Evolutionary conservation across 2,113 vertebrate genomes (phyloP).

Genomic region (Tachysurus fulvidraco): DNA sequence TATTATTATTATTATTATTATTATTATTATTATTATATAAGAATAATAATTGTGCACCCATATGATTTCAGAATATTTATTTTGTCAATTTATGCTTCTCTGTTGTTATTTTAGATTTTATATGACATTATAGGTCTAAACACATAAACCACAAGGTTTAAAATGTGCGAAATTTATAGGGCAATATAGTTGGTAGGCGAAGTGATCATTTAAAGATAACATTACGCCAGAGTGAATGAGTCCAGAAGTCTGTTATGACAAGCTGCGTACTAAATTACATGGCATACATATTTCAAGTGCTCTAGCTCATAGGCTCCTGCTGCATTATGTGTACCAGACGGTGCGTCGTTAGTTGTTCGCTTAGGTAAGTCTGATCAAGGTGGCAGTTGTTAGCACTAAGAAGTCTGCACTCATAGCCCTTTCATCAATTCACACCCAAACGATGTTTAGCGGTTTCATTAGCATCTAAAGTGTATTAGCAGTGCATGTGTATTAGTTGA

Average conservation of each 20-base stretch:
- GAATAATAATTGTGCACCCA: neutral
- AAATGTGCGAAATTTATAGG: neutral
- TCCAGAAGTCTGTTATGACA: neutral
- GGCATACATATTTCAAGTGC: neutral
- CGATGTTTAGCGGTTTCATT: slow-evolving; percentile 61
- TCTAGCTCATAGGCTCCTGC: neutral
- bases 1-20: neutral
- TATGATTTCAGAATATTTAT: neutral
- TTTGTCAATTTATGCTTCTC: neutral
- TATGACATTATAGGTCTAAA: neutral
- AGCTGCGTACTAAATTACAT: slow-evolving; percentile 7
- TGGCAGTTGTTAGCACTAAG: slow-evolving; percentile 48
- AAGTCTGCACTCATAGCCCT: slow-evolving; percentile 54
- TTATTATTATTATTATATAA: no score
- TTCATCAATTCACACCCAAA: slow-evolving; percentile 56
- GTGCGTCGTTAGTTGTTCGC: slow-evolving; percentile 33
- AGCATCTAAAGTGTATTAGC: slow-evolving; percentile 60
- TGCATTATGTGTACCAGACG: slow-evolving; percentile 38
- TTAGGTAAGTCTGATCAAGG: slow-evolving; percentile 54
- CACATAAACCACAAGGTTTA: neutral
- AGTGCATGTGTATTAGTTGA: slow-evolving; percentile 46
- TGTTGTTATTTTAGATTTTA: neutral
- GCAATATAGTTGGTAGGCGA: neutral
- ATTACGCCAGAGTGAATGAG: neutral
- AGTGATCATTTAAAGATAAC: neutral